These are phyloP conservation scores for Cataglyphis hispanica DNA, from an alignment of 1,140 invertebrate species.

Conservation along the genomic window DNA sequence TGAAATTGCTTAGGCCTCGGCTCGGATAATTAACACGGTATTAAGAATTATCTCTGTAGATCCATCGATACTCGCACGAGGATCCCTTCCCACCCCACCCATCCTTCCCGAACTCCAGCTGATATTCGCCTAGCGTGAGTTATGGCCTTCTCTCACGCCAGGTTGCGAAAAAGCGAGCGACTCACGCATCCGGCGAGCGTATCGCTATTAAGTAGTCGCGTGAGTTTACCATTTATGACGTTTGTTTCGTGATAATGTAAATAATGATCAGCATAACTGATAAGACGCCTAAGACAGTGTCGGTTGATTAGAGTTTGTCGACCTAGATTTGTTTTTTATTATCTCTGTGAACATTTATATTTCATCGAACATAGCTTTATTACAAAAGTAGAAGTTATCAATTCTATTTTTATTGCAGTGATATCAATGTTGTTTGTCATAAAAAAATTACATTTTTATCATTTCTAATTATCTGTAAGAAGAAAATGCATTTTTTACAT, in stretches of 20 bases:
- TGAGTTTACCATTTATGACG: constrained; percentile 18
- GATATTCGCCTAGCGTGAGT: constrained; percentile 73
- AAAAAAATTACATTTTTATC: not conserved
- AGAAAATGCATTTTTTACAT: not conserved
- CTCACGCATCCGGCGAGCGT: constrained; percentile 38
- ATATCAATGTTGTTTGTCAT: not conserved
- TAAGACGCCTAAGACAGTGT: constrained; percentile 5
- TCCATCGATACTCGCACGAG: constrained; percentile 57
- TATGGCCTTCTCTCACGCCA: constrained; percentile 69
- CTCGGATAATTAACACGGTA: constrained; percentile 75
- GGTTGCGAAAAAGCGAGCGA: constrained; percentile 44
- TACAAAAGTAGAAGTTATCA: not conserved
- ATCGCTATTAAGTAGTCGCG: constrained; percentile 18
- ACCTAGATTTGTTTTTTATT: not conserved
- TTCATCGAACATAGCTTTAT: not conserved
- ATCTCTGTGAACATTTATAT: not conserved
- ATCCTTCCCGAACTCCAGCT: constrained; percentile 3
- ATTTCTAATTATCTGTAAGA: not conserved
- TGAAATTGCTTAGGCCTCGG: constrained; percentile 62
- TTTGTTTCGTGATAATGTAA: not conserved
- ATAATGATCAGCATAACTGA: not conserved
- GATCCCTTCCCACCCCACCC: not conserved
- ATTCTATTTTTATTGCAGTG: not conserved
- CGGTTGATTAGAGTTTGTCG: not conserved
- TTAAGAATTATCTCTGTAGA: constrained; percentile 74